Conservation (phyloP, 2,797 vertebrate species). For the Mormyrus proboscirostris region DNA sequence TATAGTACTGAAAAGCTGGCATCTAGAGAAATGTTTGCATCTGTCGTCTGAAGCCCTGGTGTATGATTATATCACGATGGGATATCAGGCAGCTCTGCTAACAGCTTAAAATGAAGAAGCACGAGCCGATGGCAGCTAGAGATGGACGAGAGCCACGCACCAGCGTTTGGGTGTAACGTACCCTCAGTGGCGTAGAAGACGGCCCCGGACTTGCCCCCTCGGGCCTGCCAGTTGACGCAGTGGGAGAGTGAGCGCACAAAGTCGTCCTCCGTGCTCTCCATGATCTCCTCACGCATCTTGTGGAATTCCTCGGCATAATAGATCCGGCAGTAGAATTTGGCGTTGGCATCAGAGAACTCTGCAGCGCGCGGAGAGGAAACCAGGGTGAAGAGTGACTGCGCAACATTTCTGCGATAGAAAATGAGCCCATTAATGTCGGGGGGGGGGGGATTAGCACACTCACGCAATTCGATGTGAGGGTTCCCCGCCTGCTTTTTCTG, state of each 20-base stretch:
- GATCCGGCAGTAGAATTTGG: conserved; percentile 95
- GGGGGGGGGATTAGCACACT: conserved; percentile 49
- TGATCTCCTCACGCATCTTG: conserved; percentile 87
- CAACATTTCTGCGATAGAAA: background rate
- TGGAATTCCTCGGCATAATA: conserved; percentile 97
- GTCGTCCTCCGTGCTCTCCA: conserved; percentile 90
- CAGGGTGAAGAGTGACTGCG: background rate
- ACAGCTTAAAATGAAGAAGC: background rate
- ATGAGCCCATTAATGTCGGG: background rate
- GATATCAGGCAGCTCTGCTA: background rate
- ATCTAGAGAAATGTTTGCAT: background rate
- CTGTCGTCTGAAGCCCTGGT: background rate
- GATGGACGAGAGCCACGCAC: too few species aligned
- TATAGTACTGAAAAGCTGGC: background rate
- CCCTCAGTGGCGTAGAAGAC: conserved; percentile 96
- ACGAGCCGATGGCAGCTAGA: background rate
- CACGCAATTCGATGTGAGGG: conserved; percentile 92
- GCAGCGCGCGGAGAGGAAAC: background rate
- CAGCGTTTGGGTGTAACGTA: conserved; percentile 32
- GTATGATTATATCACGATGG: background rate
- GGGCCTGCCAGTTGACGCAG: conserved; percentile 94
- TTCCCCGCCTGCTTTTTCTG: conserved; percentile 87
- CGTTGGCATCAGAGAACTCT: conserved; percentile 96
- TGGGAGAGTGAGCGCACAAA: conserved; percentile 92
- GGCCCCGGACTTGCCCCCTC: conserved; percentile 93